Percentiles rank a stretch among this genome's conserved stretches.
These are phyloP conservation scores for Nasonovia ribisnigri DNA, from an alignment of 2,888 invertebrate genomes.

Conservation along the genomic window DNA sequence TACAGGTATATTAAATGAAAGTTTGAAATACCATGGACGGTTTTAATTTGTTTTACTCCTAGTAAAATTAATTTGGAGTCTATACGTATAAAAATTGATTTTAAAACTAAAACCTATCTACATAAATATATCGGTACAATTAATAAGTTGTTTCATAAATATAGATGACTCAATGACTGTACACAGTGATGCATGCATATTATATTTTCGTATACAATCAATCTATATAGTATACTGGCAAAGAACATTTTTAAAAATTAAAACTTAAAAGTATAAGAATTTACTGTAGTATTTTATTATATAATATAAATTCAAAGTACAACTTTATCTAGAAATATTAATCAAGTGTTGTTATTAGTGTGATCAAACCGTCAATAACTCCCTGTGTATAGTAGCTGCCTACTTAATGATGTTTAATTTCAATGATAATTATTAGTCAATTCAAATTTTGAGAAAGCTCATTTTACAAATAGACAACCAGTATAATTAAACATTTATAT, in stretches of 20 bases:
- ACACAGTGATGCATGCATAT: neutral
- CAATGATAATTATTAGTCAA: neutral
- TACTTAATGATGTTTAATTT: neutral
- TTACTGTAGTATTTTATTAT: neutral
- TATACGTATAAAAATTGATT: neutral
- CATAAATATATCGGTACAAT: neutral
- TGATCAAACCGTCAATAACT: too few relatives aligned
- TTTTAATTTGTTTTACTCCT: neutral
- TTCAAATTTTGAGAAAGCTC: neutral
- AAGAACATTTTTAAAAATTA: neutral
- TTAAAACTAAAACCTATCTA: neutral
- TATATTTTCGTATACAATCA: neutral
- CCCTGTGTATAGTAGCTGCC: too few relatives aligned
- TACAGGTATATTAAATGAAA: neutral
- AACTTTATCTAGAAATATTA: neutral
- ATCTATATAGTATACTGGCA: neutral
- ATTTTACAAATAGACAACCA: neutral
- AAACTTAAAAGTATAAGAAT: neutral
- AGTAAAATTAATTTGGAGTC: neutral
- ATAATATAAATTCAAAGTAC: neutral
- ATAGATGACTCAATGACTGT: too few relatives aligned
- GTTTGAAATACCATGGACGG: neutral
- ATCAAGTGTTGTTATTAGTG: too few relatives aligned
- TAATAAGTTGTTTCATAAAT: too few relatives aligned
- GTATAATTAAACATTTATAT: too few relatives aligned